Conservation (phyloP, 2,797 vertebrate genomes). For the Synaphobranchus kaupii region DNA sequence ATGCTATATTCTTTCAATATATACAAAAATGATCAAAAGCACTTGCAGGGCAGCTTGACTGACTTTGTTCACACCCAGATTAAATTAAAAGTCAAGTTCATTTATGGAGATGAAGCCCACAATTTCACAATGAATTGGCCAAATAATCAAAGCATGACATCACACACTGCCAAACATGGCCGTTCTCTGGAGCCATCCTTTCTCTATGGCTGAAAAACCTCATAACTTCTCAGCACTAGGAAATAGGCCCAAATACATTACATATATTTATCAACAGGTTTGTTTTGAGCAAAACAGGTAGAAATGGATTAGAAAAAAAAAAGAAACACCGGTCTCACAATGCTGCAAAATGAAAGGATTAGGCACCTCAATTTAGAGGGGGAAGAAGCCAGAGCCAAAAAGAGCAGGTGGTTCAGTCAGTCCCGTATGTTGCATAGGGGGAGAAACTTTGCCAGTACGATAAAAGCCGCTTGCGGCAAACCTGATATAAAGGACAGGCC, state of each 20-base stretch:
- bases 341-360: not conserved
- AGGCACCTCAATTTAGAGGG: not conserved
- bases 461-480: not conserved
- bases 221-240: not conserved
- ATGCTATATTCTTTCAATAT: not conserved
- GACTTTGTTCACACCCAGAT: not conserved
- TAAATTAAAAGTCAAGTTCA: conserved; percentile 17
- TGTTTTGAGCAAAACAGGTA: not conserved
- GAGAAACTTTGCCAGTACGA: not conserved
- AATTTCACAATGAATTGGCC: conserved; percentile 7
- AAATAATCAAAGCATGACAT: conserved; percentile 31
- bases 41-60: not conserved
- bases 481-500: not conserved
- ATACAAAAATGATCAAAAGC: not conserved
- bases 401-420: not conserved
- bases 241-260: conserved; percentile 8
- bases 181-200: conserved; percentile 11
- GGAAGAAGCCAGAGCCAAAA: not conserved
- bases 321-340: not conserved
- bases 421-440: not conserved
- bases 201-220: not conserved
- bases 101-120: conserved; percentile 36
- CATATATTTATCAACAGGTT: not conserved
- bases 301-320: not conserved
- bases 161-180: conserved; percentile 8